Base-by-base conservation (phyloP, 2,797 vertebrate species). In the Neosilurus mollespiculum region DNA sequence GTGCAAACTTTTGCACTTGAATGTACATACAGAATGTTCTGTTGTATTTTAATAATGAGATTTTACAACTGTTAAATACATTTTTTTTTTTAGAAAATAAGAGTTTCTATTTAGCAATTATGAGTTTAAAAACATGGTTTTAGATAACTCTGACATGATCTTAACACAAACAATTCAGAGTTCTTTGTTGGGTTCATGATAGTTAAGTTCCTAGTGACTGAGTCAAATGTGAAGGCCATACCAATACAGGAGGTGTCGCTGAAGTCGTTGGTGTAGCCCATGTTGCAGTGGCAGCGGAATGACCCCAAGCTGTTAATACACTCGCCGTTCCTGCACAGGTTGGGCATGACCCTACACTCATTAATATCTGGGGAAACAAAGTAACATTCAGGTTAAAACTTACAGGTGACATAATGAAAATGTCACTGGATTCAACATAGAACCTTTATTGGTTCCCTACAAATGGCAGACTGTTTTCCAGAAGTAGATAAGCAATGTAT, bases 241-340 rank as follows among this genome's bases (percentile, higher is more conserved):
- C 97, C 96, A 22, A 96, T 65, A 20, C 98, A 98, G 84, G 96
- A 91, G 0, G 95, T 96, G 67, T 95, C 89, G 0, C 95, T 94
- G 89, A 95, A 94, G 85, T 98, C 97, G 0, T 94, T 87, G 0
- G 92, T 94, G 89, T 98, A 98, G 62, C 97, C 96, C 0, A 95
- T 88, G 1, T 93, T 93, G 87, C 97, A 99, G 90, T 96, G 96
- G 85, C 98, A 98, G 87, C 92, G 96, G 95, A 96, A 98, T 53
- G 97, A 97, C 30, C 97, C 97, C 0, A 97, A 94, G 71, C 91
- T 96, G 92, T 98, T 98, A 92, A 99, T 94, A 88, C 97, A 98
- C 89, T 96, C 94, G 0, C 97, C 97, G 0, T 97, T 95, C 64
- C 82, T 93, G 84, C 97, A 99, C 82, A 98, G 91, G 87, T 95